Evolutionary conservation across 1,140 invertebrate genomes (phyloP), one percentile per base, ranked within the genome.

Genomic region (Lucilia cuprina): DNA sequence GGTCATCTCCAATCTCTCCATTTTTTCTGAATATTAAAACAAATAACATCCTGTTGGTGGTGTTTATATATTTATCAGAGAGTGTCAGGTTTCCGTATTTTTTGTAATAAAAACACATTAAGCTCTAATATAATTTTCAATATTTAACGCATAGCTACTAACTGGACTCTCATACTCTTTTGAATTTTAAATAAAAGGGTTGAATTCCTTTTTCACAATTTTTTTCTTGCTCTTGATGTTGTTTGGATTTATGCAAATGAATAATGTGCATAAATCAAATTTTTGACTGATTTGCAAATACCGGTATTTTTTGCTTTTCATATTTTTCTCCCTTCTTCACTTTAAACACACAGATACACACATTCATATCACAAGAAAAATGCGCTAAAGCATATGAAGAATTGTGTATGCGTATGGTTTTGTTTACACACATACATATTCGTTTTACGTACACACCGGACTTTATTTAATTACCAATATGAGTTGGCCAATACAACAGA

Each of bases 381-480:
- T 70, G 19, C 10, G 65, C 7, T 21, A 70, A 70, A 12, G n/a
- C 14, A 65, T 84, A 34, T 60, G 47, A 50, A 8, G 14, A 35
- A 34, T 34, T 82, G 80, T 60, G 80, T 60, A 35, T 70, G 21
- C n/a, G 84, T 74, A 34, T 47, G 80, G 1, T 12, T 83, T n/a
- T 74, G 17, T 49, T 41, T 41, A 41, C 41, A 2, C 41, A 9
- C 41, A 55, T 47, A 35, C 49, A 8, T 82, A 17, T 41, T 9
- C 35, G 7, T 14, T 17, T 30, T n/a, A 25, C 10, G 12, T 17
- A 83, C 19, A 17, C 41, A 83, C 83, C 60, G 60, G 60, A 70
- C 65, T 74, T 47, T 82, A 84, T 84, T 84, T 84, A 84, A 84
- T 84, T 84, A 84, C 80, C 80, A 84, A 84, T 84, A 84, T 84